Evolutionary conservation across 2,113 vertebrate genomes (phyloP).

Genomic region (Sceloporus undulatus): DNA sequence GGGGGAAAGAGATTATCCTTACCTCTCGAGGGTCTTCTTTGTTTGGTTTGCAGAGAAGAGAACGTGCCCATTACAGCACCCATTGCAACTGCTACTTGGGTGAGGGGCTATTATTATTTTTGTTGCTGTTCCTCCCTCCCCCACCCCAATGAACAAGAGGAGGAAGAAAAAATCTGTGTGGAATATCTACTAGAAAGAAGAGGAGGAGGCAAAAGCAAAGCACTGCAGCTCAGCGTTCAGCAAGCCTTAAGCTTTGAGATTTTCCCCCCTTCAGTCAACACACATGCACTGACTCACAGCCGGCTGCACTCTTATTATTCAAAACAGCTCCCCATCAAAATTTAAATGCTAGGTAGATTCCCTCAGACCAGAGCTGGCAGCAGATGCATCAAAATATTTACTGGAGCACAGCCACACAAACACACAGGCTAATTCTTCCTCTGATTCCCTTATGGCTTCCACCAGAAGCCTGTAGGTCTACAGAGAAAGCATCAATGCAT

Average conservation of each 20-base stretch:
- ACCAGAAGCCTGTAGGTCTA: slow-evolving; percentile 74
- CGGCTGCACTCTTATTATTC: slow-evolving; percentile 76
- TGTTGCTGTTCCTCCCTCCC: slow-evolving; percentile 33
- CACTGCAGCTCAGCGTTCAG: slow-evolving; percentile 78
- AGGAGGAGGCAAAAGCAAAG: slow-evolving; percentile 66
- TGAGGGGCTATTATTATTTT: slow-evolving; percentile 63
- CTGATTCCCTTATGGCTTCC: slow-evolving; percentile 69
- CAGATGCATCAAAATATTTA: slow-evolving; percentile 77
- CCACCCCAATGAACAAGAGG: slow-evolving; percentile 45
- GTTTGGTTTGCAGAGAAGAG: slow-evolving; percentile 95
- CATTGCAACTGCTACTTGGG: slow-evolving; percentile 82
- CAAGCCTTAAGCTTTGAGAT: slow-evolving; percentile 73
- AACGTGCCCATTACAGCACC: slow-evolving; percentile 97
- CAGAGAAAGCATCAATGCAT: slow-evolving; percentile 58
- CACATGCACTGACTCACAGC: slow-evolving; percentile 81
- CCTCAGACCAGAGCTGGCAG: slow-evolving; percentile 69
- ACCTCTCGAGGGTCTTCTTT: slow-evolving; percentile 94
- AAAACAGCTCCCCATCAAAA: slow-evolving; percentile 73
- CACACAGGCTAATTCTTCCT: slow-evolving; percentile 73
- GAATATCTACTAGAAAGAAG: slow-evolving; percentile 60
- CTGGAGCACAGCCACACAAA: slow-evolving; percentile 74
- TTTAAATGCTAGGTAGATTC: slow-evolving; percentile 75
- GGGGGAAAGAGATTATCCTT: slow-evolving; percentile 68
- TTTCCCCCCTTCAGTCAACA: slow-evolving; percentile 70
- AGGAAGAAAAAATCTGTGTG: slow-evolving; percentile 65